These are phyloP conservation scores for Ctenochaetus hawaiiensis DNA, from an alignment of 2,797 vertebrate species.

Conservation along the genomic window DNA sequence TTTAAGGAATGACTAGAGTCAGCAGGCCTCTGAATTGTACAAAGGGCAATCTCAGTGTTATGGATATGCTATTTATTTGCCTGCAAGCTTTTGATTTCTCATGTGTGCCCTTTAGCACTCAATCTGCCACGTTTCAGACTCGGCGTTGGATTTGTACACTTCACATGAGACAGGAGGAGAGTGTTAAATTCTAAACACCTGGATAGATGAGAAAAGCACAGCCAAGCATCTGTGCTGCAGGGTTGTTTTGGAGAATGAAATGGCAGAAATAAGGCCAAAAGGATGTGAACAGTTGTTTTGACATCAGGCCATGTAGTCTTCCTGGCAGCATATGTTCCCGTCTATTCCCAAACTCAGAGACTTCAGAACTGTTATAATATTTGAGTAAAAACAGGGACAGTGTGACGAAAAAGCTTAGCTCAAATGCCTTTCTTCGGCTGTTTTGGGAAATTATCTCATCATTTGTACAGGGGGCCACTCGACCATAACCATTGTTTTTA, in stretches of 20 bases:
- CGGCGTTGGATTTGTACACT: slow-evolving; percentile 37
- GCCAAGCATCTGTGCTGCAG: slow-evolving; percentile 24
- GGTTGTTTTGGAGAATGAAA: slow-evolving; percentile 25
- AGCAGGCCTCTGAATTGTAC: slow-evolving; percentile 82
- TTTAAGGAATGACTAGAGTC: slow-evolving; percentile 83
- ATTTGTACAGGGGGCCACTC: neutral
- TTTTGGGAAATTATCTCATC: neutral
- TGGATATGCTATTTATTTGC: slow-evolving; percentile 83
- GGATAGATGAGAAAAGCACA: neutral
- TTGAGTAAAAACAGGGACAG: slow-evolving; percentile 9
- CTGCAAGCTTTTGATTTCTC: slow-evolving; percentile 69
- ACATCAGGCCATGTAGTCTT: neutral
- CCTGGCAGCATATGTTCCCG: slow-evolving; percentile 28
- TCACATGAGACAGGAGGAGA: slow-evolving; percentile 23
- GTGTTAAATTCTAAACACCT: slow-evolving; percentile 46
- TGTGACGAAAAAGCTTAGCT: slow-evolving; percentile 4
- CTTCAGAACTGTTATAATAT: slow-evolving; percentile 30
- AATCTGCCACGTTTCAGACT: slow-evolving; percentile 21
- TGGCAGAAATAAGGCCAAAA: slow-evolving; percentile 3
- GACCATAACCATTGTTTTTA: neutral
- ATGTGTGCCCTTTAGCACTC: slow-evolving; percentile 68
- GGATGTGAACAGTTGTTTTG: slow-evolving; percentile 31
- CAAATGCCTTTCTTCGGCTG: slow-evolving; percentile 19
- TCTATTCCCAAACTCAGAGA: slow-evolving; percentile 23
- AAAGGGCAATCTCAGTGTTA: slow-evolving; percentile 82